Evolutionary conservation across 92 coral and sea anemone genomes (phyloP), one percentile per base, ranked within the genome.

Genomic region (Paramuricea clavata): DNA sequence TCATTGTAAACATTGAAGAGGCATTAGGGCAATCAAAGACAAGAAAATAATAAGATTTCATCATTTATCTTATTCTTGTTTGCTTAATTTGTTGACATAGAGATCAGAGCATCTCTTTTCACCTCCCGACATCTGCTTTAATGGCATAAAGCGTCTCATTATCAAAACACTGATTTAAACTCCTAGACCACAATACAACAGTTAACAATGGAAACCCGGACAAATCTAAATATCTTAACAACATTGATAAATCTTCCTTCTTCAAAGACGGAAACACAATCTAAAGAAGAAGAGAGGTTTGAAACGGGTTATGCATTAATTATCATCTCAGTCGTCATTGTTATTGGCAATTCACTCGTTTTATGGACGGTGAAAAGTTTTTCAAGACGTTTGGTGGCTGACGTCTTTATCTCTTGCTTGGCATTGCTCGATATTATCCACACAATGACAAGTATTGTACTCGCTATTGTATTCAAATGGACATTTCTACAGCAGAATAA

Each of bases 341-440:
- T 74, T 12, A 30, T 31, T 22, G 81, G 81, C 30, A 74, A 74
- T 44, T 22, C 35, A 1, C 33, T 74, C 23, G 81, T 74, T 74
- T 12, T 74, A 11, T 22, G 36, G 17, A 74, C 81, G 28, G 81
- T 74, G 23, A 74, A 74, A 27, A 74, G 81, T 44, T 74, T 74
- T 54, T 33, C 32, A 16, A 74, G 41, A 27, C 81, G 81, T 74
- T 54, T 74, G 12, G 81, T 74, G 34, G 64, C 81, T 0, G 81
- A 74, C 41, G 43, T 49, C 22, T 74, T 74, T 25, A 74, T 74
- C n/a, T 74, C 31, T 44, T 74, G 32, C 1, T 28, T 74, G 17
- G 59, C 81, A 22, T 12, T 74, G 64, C n/a, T 43, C 21, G 81
- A 74, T 33, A 22, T 74, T 17, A 74, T 33, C 1, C 57, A 74